These are phyloP conservation scores for Tragelaphus oryx DNA, from an alignment of 2,797 vertebrate genomes.

Conservation along the genomic window DNA sequence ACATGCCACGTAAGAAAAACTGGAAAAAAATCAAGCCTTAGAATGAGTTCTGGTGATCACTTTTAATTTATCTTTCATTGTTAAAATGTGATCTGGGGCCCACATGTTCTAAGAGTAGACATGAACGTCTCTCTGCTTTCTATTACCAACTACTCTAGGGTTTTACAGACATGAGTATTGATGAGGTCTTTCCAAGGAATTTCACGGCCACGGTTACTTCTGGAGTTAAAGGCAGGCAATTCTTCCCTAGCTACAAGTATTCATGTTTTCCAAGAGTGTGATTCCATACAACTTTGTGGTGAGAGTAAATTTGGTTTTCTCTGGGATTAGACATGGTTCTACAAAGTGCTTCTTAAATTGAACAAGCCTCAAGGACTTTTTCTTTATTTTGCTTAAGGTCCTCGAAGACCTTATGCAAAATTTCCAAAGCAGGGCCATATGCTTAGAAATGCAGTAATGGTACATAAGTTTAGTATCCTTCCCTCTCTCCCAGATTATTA, in stretches of 20 bases:
- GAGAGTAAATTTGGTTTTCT: conserved; percentile 67
- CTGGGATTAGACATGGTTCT: conserved; percentile 66
- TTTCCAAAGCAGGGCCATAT: neutral
- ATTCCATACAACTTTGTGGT: conserved; percentile 45
- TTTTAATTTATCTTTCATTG: conserved; percentile 70
- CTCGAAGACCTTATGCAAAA: conserved; percentile 17
- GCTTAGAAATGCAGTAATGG: neutral
- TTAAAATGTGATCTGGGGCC: conserved; percentile 59
- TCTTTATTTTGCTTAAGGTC: neutral
- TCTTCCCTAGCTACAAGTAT: conserved; percentile 50
- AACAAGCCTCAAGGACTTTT: conserved; percentile 22
- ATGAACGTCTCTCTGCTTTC: conserved; percentile 58
- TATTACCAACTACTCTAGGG: conserved; percentile 57
- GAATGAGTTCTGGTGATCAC: conserved; percentile 67
- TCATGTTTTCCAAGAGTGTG: conserved; percentile 53
- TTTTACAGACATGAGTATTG: conserved; percentile 70
- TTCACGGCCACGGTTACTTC: conserved; percentile 62
- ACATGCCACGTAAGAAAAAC: conserved; percentile 9
- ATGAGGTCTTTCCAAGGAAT: conserved; percentile 68
- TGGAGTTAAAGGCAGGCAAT: conserved; percentile 56
- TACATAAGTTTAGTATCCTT: neutral
- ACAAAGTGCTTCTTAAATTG: conserved; percentile 57
- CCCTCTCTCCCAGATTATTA: neutral
- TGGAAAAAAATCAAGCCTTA: conserved; percentile 59
- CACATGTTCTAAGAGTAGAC: conserved; percentile 68